Conservation (phyloP, 2,797 vertebrate genomes). For the Helarctos malayanus region DNA sequence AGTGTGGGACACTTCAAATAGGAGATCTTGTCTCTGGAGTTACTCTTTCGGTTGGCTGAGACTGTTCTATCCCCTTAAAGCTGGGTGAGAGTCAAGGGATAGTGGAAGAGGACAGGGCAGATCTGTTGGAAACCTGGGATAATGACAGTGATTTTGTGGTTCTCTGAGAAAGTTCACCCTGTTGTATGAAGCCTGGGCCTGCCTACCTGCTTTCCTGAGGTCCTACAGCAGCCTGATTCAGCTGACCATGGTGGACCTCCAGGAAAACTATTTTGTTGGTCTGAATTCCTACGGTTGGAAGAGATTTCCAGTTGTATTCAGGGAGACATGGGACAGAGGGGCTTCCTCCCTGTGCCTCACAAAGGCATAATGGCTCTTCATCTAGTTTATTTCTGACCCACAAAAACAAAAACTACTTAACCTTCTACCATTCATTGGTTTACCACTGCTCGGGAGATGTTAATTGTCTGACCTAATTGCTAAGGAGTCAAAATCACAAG, state of each 20-base stretch:
- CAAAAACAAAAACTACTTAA: neutral
- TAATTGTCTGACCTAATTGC: neutral
- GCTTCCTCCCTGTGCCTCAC: neutral
- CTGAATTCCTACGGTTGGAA: neutral
- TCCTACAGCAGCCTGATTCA: neutral
- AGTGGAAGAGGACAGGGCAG: neutral
- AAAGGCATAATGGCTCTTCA: neutral
- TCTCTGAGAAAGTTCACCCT: neutral
- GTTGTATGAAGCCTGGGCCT: neutral
- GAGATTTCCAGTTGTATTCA: neutral
- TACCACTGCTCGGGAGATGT: neutral
- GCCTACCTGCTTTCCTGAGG: neutral
- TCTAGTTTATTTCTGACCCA: neutral
- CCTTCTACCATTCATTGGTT: neutral
- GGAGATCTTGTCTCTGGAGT: neutral
- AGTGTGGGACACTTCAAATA: neutral
- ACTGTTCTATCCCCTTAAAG: neutral
- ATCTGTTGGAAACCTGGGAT: neutral
- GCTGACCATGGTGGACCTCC: neutral
- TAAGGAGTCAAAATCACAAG: constrained; percentile 21
- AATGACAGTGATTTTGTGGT: neutral
- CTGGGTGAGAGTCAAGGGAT: neutral
- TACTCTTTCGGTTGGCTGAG: neutral
- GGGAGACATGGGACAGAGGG: neutral
- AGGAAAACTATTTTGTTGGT: neutral